phyloP scores from a whole-genome alignment of 2,113 vertebrate species.

The Melanostigma gelatinosum region DNA sequence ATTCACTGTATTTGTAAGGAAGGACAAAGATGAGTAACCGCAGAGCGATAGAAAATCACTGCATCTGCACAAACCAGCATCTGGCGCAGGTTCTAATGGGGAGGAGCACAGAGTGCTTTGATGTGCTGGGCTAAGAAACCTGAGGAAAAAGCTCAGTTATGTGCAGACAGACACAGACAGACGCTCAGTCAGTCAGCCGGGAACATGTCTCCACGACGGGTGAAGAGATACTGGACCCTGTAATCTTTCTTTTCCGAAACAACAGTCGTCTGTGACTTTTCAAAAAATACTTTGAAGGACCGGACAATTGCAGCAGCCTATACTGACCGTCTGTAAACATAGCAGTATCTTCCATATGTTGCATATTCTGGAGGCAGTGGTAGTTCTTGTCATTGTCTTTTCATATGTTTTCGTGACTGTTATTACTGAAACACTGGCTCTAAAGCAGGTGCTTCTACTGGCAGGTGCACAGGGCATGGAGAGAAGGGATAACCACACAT shows the following conservation, averaged over 20 bases:
- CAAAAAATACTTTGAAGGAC: not conserved
- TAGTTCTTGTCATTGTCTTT: not conserved
- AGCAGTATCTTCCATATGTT: not conserved
- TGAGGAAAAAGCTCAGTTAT: constrained; percentile 53
- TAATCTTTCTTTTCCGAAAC: not conserved
- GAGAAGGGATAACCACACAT: not conserved
- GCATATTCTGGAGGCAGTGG: not conserved
- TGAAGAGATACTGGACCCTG: constrained; percentile 2
- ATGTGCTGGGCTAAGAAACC: constrained; percentile 44
- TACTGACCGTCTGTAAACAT: not conserved
- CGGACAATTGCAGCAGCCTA: not conserved
- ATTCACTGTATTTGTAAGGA: constrained; percentile 48
- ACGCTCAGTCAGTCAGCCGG: not conserved
- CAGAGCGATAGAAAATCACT: constrained; percentile 59
- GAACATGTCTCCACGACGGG: constrained; percentile 8
- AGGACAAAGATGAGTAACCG: constrained; percentile 46
- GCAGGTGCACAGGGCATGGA: not conserved
- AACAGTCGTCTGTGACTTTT: not conserved
- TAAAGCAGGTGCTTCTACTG: not conserved
- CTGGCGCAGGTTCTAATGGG: constrained; percentile 54
- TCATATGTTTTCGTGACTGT: not conserved
- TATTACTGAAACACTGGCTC: not conserved
- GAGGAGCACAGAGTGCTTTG: constrained; percentile 49
- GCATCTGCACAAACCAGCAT: constrained; percentile 57
- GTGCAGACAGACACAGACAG: constrained; percentile 3